Conservation (phyloP, 2,797 vertebrate genomes). For the Myotis vivesi region DNA sequence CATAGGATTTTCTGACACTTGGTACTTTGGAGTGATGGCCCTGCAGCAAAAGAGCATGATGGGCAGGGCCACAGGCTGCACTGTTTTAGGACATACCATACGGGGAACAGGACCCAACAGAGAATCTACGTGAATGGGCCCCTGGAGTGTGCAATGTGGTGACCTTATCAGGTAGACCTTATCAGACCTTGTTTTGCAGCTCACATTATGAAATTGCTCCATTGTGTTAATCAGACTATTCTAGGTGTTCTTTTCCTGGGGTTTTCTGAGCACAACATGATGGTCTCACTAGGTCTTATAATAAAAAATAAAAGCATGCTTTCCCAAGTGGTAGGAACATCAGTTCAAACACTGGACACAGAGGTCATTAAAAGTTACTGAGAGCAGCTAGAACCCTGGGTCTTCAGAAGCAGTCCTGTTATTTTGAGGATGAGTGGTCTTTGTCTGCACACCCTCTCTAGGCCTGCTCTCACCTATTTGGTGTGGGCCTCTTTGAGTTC, state of each 20-base stretch:
- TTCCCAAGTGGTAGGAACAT: neutral
- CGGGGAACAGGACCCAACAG: neutral
- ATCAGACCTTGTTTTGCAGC: neutral
- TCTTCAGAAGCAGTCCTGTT: neutral
- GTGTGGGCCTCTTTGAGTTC: neutral
- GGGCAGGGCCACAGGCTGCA: neutral
- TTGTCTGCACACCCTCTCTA: neutral
- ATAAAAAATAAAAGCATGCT: neutral
- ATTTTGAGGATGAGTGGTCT: neutral
- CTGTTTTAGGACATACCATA: neutral
- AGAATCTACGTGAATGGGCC: neutral
- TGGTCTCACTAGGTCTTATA: neutral
- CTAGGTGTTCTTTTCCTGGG: neutral
- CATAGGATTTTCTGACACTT: neutral
- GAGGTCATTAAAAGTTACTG: neutral
- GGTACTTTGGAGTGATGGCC: neutral
- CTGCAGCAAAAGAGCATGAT: neutral
- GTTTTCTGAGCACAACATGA: neutral
- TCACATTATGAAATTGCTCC: neutral
- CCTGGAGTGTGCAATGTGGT: rapidly evolving
- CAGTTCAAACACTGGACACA: neutral
- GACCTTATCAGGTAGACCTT: neutral
- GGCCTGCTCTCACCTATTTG: neutral
- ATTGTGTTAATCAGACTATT: neutral
- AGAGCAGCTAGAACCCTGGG: neutral